Conservation (phyloP, 2,797 vertebrate genomes). For the Gymnothorax reevesii region DNA sequence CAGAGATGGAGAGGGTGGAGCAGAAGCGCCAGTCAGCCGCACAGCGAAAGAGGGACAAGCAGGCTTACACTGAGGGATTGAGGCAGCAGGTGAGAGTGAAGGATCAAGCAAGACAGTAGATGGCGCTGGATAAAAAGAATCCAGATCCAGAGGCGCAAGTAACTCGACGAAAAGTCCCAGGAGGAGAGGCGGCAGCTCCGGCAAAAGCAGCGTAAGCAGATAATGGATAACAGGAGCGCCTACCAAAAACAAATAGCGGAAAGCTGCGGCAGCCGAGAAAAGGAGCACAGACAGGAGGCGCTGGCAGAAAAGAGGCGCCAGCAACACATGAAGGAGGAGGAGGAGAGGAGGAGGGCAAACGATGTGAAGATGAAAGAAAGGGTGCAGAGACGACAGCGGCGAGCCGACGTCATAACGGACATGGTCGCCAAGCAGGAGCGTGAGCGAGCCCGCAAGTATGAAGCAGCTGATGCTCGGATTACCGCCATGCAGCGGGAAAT, state of each 20-base stretch:
- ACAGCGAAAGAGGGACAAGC: background rate
- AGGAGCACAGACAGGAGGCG: background rate
- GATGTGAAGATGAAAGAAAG: background rate
- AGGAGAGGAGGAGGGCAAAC: background rate
- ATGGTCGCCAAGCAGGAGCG: background rate
- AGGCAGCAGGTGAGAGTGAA: background rate
- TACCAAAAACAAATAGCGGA: background rate
- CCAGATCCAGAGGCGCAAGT: background rate
- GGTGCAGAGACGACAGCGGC: background rate
- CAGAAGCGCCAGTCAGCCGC: background rate
- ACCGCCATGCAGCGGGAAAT: background rate
- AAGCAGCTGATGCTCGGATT: background rate
- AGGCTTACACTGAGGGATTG: background rate
- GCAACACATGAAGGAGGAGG: background rate
- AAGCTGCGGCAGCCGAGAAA: background rate
- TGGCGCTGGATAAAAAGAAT: background rate
- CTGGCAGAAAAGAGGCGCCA: background rate
- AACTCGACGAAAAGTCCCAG: background rate
- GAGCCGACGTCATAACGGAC: background rate
- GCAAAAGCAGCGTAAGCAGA: background rate
- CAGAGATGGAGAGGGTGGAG: background rate
- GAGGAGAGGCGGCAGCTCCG: background rate
- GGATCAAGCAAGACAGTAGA: background rate
- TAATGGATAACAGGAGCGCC: background rate
- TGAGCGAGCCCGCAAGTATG: background rate